Base-by-base conservation (phyloP, 30 jellyfish, hydroid and myxozoan genomes). In the Sanderia malayensis region DNA sequence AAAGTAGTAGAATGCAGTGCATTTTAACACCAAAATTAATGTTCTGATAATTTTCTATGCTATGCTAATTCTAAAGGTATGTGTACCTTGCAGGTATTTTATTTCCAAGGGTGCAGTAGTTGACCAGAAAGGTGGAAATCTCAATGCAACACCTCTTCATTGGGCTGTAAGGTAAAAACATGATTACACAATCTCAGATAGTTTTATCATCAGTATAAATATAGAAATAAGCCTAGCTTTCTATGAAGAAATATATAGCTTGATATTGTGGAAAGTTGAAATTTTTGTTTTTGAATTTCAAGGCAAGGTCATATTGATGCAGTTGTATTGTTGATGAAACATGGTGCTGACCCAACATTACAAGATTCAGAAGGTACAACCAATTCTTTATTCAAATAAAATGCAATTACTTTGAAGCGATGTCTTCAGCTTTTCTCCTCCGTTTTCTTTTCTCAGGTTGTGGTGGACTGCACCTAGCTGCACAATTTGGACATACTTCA, bases 231-330 rank as follows among this genome's bases (percentile, higher is more conserved):
- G n/a, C n/a, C n/a, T n/a, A n/a, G n/a, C n/a, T n/a, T n/a, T n/a
- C n/a, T n/a, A n/a, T n/a, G n/a, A n/a, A n/a, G n/a, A n/a, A n/a
- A n/a, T n/a, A n/a, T n/a, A n/a, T n/a, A n/a, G n/a, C n/a, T n/a
- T n/a, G n/a, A n/a, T n/a, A n/a, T n/a, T n/a, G n/a, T n/a, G n/a
- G n/a, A n/a, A n/a, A n/a, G n/a, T n/a, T n/a, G n/a, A n/a, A n/a
- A 57, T 58, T 67, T 8, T 76, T 31, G 49, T 1, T 25, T 25
- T 31, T 15, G 0, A 44, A 44, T 20, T 22, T 57, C 22, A 26
- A 90, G 98, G 44, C 98, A 90, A 65, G 98, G 98, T 0, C 94
- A 75, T 41, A 89, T 83, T 18, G 98, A 83, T 57, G 81, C 93
- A 26, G 77, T 58, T 52, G 88, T 90, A 11, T 17, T 63, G 2